Conservation (phyloP, 1,140 invertebrate genomes). For the Bilobella aurantiaca region DNA sequence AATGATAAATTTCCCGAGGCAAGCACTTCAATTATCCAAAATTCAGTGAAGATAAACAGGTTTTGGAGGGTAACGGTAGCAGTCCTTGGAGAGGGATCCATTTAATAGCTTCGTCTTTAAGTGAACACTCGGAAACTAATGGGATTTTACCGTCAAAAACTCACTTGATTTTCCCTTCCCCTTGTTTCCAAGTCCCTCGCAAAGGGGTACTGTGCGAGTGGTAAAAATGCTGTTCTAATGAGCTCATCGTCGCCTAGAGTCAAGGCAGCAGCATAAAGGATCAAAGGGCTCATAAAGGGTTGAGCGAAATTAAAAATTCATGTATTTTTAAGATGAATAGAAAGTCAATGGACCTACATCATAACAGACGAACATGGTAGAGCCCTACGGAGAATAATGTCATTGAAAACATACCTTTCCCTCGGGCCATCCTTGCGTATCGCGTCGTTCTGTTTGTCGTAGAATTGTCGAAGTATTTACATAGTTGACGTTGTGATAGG, state of each 20-base stretch:
- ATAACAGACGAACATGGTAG: neutral
- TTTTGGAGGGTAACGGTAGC: neutral
- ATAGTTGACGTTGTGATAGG: too few relatives aligned
- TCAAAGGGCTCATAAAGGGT: neutral
- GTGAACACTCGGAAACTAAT: conserved; percentile 5
- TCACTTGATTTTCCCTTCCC: neutral
- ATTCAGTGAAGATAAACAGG: conserved; percentile 4
- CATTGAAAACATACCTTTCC: neutral
- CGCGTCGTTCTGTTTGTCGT: neutral
- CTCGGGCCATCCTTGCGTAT: neutral
- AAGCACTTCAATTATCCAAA: conserved; percentile 5
- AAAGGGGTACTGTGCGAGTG: neutral
- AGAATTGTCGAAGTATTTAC: neutral
- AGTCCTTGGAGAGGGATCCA: neutral
- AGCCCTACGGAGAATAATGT: conserved; percentile 2
- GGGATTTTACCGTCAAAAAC: conserved; percentile 4
- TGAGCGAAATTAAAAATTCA: conserved; percentile 5
- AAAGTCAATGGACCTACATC: neutral
- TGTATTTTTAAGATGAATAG: conserved; percentile 7
- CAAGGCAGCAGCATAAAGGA: neutral
- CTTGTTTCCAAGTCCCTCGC: neutral
- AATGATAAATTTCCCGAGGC: conserved; percentile 8
- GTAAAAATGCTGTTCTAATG: neutral
- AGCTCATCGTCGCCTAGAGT: conserved; percentile 6
- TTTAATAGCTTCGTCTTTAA: neutral